Conservation (phyloP, 2,888 invertebrate species). For the Trimorus sp. region DNA sequence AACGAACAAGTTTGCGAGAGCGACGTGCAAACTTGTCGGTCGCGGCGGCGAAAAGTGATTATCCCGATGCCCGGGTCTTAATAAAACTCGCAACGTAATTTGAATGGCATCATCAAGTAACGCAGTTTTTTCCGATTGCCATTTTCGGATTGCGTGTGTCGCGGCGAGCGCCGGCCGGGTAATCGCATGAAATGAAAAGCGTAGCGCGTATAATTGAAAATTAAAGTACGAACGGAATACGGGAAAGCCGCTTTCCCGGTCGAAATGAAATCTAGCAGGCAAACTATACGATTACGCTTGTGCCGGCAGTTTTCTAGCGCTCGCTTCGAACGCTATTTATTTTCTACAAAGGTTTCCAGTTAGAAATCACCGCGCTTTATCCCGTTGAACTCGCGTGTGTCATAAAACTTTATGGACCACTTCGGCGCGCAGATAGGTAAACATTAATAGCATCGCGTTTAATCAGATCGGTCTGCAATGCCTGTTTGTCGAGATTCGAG, state of each 20-base stretch:
- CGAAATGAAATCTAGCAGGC: conserved; percentile 64
- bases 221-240: conserved; percentile 61
- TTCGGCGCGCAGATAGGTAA: conserved; percentile 57
- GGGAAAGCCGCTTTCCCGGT: conserved; percentile 57
- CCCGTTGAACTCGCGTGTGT: conserved; percentile 64
- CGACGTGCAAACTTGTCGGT: conserved; percentile 3
- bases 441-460: conserved; percentile 60
- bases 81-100: conserved; percentile 44
- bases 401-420: conserved; percentile 65
- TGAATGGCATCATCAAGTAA: conserved; percentile 43
- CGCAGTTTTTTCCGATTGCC: conserved; percentile 33
- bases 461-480: conserved; percentile 44
- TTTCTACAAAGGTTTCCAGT: conserved; percentile 63
- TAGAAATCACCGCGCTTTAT: no score
- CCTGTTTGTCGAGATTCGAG: conserved; percentile 13
- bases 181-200: conserved; percentile 60
- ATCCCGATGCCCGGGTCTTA: conserved; percentile 37
- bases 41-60: conserved; percentile 31
- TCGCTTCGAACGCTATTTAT: conserved; percentile 62
- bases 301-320: conserved; percentile 57
- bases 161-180: conserved; percentile 29
- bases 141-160: conserved; percentile 45
- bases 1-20: no score
- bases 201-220: conserved; percentile 65
- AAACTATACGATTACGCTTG: conserved; percentile 56